These are phyloP conservation scores for Drosophila miranda DNA, from an alignment of 1,140 invertebrate genomes.

Conservation along the genomic window DNA sequence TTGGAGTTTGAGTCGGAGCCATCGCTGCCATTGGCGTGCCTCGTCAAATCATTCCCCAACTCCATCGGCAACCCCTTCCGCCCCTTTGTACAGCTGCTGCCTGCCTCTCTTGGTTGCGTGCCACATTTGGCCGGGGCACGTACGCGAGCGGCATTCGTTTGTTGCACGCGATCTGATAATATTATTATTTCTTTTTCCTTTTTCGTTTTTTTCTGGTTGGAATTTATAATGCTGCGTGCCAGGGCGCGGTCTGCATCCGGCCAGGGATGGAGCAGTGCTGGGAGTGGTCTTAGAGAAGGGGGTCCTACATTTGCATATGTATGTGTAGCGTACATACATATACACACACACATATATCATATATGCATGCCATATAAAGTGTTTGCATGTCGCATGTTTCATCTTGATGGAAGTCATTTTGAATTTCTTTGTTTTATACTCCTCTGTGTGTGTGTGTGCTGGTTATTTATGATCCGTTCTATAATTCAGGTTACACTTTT, in stretches of 20 bases:
- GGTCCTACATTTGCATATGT: conserved; percentile 34
- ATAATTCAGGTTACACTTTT: conserved; percentile 17
- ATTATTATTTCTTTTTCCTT: conserved; percentile 54
- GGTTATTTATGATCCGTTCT: conserved; percentile 54
- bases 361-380: conserved; percentile 67
- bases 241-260: conserved; percentile 47
- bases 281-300: conserved; percentile 7
- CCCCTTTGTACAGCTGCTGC: not conserved
- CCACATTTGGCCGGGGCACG: conserved; percentile 63
- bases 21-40: conserved; percentile 66
- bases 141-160: conserved; percentile 67
- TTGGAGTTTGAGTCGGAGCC: conserved; percentile 20
- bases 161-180: conserved; percentile 79
- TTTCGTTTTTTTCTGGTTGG: conserved; percentile 28
- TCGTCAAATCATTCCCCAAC: too few relatives aligned
- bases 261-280: not conserved
- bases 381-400: conserved; percentile 71
- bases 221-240: conserved; percentile 75
- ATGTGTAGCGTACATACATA: too few relatives aligned
- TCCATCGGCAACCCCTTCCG: conserved; percentile 20
- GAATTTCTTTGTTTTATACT: conserved; percentile 39
- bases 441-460: conserved; percentile 10
- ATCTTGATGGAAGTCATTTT: conserved; percentile 71
- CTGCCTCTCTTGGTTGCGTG: conserved; percentile 40
- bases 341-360: too few relatives aligned